Evolutionary conservation across 2,888 invertebrate genomes (phyloP).

Genomic region (Xestia sexstrigata): DNA sequence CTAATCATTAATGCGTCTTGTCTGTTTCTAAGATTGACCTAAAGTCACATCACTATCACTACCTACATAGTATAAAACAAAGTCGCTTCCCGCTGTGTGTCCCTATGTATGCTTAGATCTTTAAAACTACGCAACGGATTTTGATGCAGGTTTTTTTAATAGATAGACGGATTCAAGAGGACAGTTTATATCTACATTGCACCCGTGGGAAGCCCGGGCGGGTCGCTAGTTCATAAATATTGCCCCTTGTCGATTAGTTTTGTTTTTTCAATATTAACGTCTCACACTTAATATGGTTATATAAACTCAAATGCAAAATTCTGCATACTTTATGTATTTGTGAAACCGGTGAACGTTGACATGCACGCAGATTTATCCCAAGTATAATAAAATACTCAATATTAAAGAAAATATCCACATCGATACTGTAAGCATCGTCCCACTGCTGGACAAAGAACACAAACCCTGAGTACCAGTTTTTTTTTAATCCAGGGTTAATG

Average conservation of each 20-base stretch:
- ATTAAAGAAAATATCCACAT: not conserved
- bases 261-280: too few species aligned
- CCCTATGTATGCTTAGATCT: too few species aligned
- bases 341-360: not conserved
- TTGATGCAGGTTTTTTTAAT: too few species aligned
- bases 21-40: not conserved
- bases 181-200: too few species aligned
- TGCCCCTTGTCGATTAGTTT: not conserved
- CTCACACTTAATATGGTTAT: not conserved
- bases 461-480: not conserved
- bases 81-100: too few species aligned
- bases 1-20: not conserved
- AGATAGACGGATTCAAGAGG: too few species aligned
- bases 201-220: too few species aligned
- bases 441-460: not conserved
- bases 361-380: not conserved
- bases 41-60: not conserved
- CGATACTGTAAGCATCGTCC: not conserved
- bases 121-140: too few species aligned
- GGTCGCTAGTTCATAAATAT: not conserved
- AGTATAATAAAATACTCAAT: not conserved
- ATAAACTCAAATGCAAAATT: not conserved
- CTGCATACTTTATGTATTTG: not conserved
- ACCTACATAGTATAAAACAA: too few species aligned
- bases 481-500: not conserved